These are phyloP conservation scores for Paramisgurnus dabryanus DNA, from an alignment of 2,113 vertebrate genomes.

Conservation along the genomic window DNA sequence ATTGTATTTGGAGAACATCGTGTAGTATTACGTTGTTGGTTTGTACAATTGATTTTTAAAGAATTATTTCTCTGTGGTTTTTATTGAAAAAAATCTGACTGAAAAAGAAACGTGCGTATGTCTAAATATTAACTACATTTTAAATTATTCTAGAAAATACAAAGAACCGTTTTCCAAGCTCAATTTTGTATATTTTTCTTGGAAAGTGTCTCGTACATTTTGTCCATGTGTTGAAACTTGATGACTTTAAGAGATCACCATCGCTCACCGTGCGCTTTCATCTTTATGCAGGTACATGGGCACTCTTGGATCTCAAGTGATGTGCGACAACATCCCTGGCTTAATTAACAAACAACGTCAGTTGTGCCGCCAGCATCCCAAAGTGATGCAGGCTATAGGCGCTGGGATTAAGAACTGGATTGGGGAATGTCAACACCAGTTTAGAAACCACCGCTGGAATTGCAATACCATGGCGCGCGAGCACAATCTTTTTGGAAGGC, in stretches of 20 bases:
- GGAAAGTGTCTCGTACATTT: too few relatives aligned
- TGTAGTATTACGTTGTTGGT: too few relatives aligned
- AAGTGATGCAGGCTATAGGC: conserved; percentile 88
- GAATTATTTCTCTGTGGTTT: too few relatives aligned
- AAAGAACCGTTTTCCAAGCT: not conserved
- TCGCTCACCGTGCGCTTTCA: conserved; percentile 25
- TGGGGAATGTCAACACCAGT: conserved; percentile 93
- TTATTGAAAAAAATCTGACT: too few relatives aligned
- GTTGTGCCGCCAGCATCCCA: conserved; percentile 89
- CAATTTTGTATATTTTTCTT: conserved; percentile 17
- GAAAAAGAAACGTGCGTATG: too few relatives aligned
- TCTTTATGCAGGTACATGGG: conserved; percentile 85
- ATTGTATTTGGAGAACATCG: too few relatives aligned
- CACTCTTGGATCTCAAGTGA: conserved; percentile 87
- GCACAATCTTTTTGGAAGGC: conserved; percentile 86
- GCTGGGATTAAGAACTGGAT: conserved; percentile 89
- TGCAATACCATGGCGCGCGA: conserved; percentile 87
- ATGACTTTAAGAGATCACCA: conserved; percentile 38
- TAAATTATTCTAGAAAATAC: too few relatives aligned
- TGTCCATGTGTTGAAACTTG: conserved; percentile 13
- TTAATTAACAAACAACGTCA: conserved; percentile 91
- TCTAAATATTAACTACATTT: too few relatives aligned
- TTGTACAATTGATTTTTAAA: too few relatives aligned
- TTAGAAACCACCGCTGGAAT: conserved; percentile 94
- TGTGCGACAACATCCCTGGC: conserved; percentile 95